Conservation (phyloP, 2,113 vertebrate species). For the Larimichthys crocea region DNA sequence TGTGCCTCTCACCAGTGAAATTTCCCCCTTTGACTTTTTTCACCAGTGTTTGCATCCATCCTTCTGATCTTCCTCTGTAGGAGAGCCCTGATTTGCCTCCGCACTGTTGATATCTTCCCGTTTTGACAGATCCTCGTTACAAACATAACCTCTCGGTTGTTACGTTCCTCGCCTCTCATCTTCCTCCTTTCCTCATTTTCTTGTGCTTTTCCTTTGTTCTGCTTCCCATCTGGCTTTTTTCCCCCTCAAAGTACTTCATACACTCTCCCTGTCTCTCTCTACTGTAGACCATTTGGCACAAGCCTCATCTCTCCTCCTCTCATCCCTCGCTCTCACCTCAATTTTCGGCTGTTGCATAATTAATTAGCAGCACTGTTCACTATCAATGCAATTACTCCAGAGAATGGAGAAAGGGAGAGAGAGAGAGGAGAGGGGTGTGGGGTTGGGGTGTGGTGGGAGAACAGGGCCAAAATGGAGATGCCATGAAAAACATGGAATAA, state of each 20-base stretch:
- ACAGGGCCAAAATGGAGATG: slow-evolving; percentile 75
- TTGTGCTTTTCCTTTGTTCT: slow-evolving; percentile 69
- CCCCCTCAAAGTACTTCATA: slow-evolving; percentile 39
- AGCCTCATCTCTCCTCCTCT: slow-evolving; percentile 72
- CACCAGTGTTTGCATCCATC: slow-evolving; percentile 45
- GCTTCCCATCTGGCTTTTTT: slow-evolving; percentile 63
- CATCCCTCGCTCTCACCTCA: slow-evolving; percentile 84
- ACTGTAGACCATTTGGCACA: slow-evolving; percentile 75
- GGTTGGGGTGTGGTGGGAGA: slow-evolving; percentile 51
- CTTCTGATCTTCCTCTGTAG: slow-evolving; percentile 49
- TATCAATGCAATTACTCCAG: slow-evolving; percentile 85
- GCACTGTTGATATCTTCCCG: slow-evolving; percentile 45
- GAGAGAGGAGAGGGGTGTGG: background rate
- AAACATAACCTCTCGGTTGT: slow-evolving; percentile 63
- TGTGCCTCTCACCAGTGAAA: slow-evolving; percentile 38
- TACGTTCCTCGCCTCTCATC: slow-evolving; percentile 60
- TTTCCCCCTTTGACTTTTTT: slow-evolving; percentile 50
- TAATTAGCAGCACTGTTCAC: slow-evolving; percentile 85
- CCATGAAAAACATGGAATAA: slow-evolving; percentile 66
- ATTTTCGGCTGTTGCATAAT: slow-evolving; percentile 87
- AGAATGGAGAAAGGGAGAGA: slow-evolving; percentile 70
- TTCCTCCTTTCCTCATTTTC: slow-evolving; percentile 60
- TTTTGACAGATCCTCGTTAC: slow-evolving; percentile 62
- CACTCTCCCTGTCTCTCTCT: slow-evolving; percentile 20
- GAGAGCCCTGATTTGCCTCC: slow-evolving; percentile 48